Conservation (phyloP, 35 echinoderm and acorn worm genomes). For the Hemicentrotus pulcherrimus region DNA sequence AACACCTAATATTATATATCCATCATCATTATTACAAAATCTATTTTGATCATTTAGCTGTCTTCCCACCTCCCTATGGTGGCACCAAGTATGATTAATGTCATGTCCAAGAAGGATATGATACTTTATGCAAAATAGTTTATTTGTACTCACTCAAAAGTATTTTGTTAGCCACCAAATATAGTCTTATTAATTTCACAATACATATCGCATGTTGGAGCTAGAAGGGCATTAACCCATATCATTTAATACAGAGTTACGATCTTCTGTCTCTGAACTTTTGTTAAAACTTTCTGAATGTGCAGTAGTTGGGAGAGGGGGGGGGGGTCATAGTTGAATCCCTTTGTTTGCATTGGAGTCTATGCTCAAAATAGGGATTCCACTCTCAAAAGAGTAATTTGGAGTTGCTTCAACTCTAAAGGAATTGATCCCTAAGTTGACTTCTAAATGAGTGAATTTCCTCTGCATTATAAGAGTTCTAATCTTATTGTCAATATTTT, state of each 20-base stretch:
- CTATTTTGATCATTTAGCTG: neutral
- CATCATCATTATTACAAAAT: neutral
- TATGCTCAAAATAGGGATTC: too few species aligned
- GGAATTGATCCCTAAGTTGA: too few species aligned
- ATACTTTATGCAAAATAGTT: neutral
- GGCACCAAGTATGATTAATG: neutral
- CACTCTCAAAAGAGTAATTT: too few species aligned
- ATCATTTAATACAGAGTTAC: too few species aligned
- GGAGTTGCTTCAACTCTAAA: too few species aligned
- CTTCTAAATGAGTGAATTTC: neutral
- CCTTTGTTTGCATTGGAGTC: too few species aligned
- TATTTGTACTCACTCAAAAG: neutral
- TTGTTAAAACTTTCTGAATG: too few species aligned
- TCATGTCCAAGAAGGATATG: neutral
- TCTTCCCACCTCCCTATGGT: neutral
- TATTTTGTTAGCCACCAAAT: neutral
- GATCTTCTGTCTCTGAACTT: too few species aligned
- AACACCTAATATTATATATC: neutral
- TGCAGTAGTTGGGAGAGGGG: too few species aligned
- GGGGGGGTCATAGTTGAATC: too few species aligned
- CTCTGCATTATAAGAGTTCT: neutral
- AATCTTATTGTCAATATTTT: neutral
- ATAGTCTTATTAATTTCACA: neutral
- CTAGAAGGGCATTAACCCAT: too few species aligned
- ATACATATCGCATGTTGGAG: too few species aligned